Evolutionary conservation across 2,113 vertebrate genomes (phyloP).

Genomic region (Plestiodon gilberti): DNA sequence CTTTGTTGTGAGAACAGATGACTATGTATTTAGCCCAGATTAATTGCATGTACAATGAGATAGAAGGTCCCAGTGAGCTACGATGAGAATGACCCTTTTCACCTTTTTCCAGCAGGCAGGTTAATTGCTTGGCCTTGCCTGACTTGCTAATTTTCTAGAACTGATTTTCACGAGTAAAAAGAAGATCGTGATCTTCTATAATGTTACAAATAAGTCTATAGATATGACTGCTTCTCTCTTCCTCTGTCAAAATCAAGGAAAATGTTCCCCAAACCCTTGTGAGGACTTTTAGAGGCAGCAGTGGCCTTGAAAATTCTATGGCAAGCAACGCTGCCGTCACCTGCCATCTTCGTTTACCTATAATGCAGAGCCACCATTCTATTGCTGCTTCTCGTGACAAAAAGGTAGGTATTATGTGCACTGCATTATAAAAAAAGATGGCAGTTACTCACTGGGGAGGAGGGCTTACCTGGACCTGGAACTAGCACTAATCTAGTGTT

Average conservation of each 20-base stretch:
- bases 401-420: too few species aligned
- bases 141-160: constrained; percentile 60
- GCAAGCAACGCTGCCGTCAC: too few species aligned
- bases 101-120: constrained; percentile 36
- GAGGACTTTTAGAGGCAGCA: too few species aligned
- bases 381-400: too few species aligned
- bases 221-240: not conserved
- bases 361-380: too few species aligned
- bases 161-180: constrained; percentile 51
- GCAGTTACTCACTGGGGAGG: too few species aligned
- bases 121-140: constrained; percentile 61
- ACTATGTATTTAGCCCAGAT: constrained; percentile 6
- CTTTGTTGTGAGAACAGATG: not conserved
- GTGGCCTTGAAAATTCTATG: too few species aligned
- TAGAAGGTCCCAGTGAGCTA: not conserved
- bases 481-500: not conserved
- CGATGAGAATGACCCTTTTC: constrained; percentile 38
- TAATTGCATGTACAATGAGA: constrained; percentile 50
- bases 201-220: not conserved
- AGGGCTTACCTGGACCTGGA: too few species aligned
- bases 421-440: too few species aligned
- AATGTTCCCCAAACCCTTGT: too few species aligned
- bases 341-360: too few species aligned
- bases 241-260: too few species aligned
- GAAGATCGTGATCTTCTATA: constrained; percentile 19